These are phyloP conservation scores for Cataglyphis albicans DNA, from an alignment of 2,888 invertebrate genomes.

Conservation along the genomic window DNA sequence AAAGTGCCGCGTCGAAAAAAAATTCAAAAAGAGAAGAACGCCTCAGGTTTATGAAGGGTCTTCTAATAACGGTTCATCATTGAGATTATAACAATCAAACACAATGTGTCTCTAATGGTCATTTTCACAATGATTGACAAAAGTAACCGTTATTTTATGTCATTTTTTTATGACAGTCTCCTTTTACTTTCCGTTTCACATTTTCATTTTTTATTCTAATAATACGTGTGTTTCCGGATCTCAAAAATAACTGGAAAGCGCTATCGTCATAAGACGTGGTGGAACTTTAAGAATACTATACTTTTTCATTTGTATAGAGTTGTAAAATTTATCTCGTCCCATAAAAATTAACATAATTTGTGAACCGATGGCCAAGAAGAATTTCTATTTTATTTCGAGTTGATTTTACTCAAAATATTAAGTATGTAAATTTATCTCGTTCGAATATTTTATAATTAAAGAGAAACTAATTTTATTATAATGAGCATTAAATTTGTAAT, in stretches of 20 bases:
- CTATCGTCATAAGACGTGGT: not conserved
- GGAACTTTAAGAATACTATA: not conserved
- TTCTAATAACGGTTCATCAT: not conserved
- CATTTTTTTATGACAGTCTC: not conserved
- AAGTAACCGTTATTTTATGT: not conserved
- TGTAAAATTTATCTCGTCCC: not conserved
- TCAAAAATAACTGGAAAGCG: not conserved
- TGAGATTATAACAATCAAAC: not conserved
- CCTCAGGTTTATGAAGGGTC: not conserved
- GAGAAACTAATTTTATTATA: not conserved
- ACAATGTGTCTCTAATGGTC: not conserved
- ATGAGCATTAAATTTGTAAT: not conserved
- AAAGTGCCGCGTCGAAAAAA: not conserved
- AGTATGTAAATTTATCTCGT: not conserved
- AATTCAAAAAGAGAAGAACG: not conserved
- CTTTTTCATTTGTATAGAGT: not conserved
- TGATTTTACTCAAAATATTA: conserved; percentile 4
- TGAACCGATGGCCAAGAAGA: not conserved
- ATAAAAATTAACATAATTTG: not conserved
- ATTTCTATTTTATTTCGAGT: not conserved
- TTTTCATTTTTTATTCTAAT: not conserved
- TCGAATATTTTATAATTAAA: not conserved
- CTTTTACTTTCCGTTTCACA: not conserved
- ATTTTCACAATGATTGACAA: not conserved
- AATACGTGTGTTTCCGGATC: not conserved